Evolutionary conservation across 2,797 vertebrate species (phyloP), one percentile per base, ranked within the genome.

Genomic region (Rhynchotus rufescens): DNA sequence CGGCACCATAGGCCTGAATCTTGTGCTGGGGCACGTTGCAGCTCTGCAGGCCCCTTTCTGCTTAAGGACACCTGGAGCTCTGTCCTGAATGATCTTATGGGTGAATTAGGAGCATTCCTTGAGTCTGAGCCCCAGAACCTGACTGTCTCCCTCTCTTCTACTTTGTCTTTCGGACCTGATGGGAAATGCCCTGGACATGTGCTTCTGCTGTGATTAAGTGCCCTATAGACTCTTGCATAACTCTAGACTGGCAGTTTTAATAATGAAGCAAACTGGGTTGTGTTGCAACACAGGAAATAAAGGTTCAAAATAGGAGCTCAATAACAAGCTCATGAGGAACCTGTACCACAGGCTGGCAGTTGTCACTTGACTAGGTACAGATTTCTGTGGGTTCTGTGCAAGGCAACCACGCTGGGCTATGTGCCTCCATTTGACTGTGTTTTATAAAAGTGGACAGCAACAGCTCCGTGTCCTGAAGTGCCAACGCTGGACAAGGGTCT

Each of bases 341-440:
- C 10, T 12, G 12, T 7, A 8, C 10, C 1, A 0, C 19, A 42
- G 1, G 12, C 20, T 62, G n/a, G 15, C 26, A 54, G 15, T 17
- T 15, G 51, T 28, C 23, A 6, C 51, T 28, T 9, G 16, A 15
- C 30, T 54, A 16, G 16, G 26, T 15, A 52, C 51, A 54, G 26
- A 54, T 10, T 54, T 54, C 51, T 16, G 51, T 28, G 26, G 10
- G 15, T 28, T 54, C 30, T 28, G 19, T 16, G 51, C 26, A 54
- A 54, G 26, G 51, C 26, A 54, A 15, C 26, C 51, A 54, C 9
- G 4, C 51, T 54, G 51, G 26, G 51, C 26, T 15, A 15, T 17
- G 26, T 54, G 51, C 51, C 19, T 30, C 23, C 22, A 51, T 25
- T 14, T 28, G 12, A 52, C 14, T 5, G 14, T 16, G 15, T 54